Evolutionary conservation across 2,888 invertebrate genomes (phyloP).

Genomic region (Drosophila pullipes): DNA sequence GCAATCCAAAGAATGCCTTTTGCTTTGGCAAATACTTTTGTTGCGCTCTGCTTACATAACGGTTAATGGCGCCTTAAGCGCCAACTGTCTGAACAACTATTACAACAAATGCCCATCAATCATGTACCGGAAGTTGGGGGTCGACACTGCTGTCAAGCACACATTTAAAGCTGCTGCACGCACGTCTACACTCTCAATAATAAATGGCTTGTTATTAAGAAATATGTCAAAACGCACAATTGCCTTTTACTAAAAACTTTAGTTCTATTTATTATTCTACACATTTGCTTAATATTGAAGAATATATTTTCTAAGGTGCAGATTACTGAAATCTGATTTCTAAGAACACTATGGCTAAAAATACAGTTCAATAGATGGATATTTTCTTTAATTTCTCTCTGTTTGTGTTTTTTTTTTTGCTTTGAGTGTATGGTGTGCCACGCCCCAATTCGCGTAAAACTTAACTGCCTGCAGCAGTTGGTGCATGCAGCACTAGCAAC

Average conservation of each 20-base stretch:
- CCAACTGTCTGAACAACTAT: conserved; percentile 26
- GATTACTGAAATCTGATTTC: not conserved
- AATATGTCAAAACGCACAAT: not conserved
- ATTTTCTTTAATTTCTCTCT: not conserved
- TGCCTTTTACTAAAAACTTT: not conserved
- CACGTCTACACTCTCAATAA: not conserved
- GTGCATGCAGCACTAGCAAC: conserved; percentile 4
- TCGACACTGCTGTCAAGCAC: conserved; percentile 26
- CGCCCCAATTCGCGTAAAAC: not conserved
- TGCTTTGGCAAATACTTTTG: conserved; percentile 10
- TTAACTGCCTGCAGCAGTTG: conserved; percentile 16
- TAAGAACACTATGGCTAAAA: not conserved
- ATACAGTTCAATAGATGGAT: not conserved
- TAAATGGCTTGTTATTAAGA: not conserved
- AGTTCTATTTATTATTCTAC: not conserved
- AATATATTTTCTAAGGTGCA: not conserved
- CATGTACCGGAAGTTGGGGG: conserved; percentile 45
- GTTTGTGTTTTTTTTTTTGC: too few relatives aligned
- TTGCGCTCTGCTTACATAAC: conserved; percentile 32
- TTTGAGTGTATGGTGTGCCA: not conserved
- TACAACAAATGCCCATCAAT: conserved; percentile 54
- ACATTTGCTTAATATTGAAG: not conserved
- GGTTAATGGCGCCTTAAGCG: conserved; percentile 26
- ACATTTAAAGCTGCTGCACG: conserved; percentile 31
- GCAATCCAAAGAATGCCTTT: not conserved